Percentiles rank a stretch among this genome's conserved stretches.
Evolutionary conservation across 37 sponge, comb jelly and placozoan genomes (phyloP).

Genomic region (Tethya wilhelma): DNA sequence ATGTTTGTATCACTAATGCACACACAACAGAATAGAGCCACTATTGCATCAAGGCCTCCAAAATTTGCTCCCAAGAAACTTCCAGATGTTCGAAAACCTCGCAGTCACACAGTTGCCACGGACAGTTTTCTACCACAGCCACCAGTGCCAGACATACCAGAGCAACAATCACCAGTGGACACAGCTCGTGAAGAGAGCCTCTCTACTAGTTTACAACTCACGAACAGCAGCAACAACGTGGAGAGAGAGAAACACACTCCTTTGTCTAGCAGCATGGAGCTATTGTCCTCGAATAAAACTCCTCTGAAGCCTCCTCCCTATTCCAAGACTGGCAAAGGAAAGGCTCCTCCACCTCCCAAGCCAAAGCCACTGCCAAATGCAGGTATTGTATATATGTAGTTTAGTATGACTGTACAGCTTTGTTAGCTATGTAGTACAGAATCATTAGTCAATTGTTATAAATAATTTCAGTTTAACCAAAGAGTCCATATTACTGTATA

Average conservation of each 20-base stretch:
- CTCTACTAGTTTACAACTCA: no score
- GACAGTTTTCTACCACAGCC: not conserved
- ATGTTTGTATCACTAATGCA: not conserved
- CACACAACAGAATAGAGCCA: not conserved
- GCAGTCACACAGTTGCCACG: slow-evolving; percentile 19
- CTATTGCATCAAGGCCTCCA: not conserved
- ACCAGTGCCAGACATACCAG: not conserved
- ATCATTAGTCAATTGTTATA: no score
- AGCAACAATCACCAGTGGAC: not conserved
- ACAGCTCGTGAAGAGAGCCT: not conserved
- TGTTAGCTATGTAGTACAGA: no score
- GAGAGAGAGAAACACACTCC: not conserved
- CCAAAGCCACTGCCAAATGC: slow-evolving; percentile 32
- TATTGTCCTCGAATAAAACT: no score
- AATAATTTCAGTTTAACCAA: no score
- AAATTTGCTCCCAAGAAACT: slow-evolving; percentile 18
- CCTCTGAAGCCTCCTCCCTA: slow-evolving; percentile 20
- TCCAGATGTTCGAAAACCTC: slow-evolving; percentile 4
- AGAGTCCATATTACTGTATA: no score
- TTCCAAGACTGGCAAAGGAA: slow-evolving; percentile 12
- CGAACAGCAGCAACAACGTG: no score
- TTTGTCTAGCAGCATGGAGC: not conserved
- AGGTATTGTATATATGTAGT: no score
- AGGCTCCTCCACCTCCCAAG: slow-evolving; percentile 38
- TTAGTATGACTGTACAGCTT: no score